These are phyloP conservation scores for Trichoplusia ni DNA, from an alignment of 1,140 invertebrate genomes.

Conservation along the genomic window DNA sequence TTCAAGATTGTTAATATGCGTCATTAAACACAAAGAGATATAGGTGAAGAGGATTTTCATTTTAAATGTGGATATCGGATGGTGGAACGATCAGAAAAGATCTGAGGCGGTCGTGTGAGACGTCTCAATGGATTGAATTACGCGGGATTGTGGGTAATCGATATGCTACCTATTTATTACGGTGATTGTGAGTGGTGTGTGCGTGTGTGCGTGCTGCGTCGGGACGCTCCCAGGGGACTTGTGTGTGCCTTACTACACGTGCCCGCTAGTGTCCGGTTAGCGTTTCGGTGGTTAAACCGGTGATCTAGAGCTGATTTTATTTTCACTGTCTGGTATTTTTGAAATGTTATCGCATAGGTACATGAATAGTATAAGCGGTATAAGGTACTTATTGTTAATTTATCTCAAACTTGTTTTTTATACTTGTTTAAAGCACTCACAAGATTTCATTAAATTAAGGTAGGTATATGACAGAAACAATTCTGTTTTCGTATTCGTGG, in stretches of 20 bases:
- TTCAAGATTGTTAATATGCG: slow-evolving; percentile 16
- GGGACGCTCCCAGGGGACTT: background rate
- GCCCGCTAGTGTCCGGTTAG: background rate
- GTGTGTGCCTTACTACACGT: slow-evolving; percentile 6
- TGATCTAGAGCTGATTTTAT: too few relatives aligned
- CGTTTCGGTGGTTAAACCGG: background rate
- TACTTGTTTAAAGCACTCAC: background rate
- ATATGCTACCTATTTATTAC: slow-evolving; percentile 27
- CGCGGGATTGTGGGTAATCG: slow-evolving; percentile 27
- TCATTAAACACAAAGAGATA: slow-evolving; percentile 20
- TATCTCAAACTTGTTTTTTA: background rate
- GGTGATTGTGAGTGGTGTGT: slow-evolving; percentile 19
- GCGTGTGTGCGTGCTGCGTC: background rate
- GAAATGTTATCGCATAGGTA: too few relatives aligned
- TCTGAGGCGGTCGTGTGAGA: slow-evolving; percentile 1
- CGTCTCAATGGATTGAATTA: slow-evolving; percentile 27
- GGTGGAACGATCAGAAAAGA: slow-evolving; percentile 9
- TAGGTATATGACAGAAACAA: background rate
- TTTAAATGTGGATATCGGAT: slow-evolving; percentile 13
- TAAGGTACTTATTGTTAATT: too few relatives aligned
- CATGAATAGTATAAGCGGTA: too few relatives aligned
- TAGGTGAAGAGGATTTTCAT: slow-evolving; percentile 11
- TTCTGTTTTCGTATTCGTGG: slow-evolving; percentile 4
- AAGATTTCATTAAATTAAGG: background rate
- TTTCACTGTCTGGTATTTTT: too few relatives aligned